Evolutionary conservation across 2,113 vertebrate genomes (phyloP), one percentile per base, ranked within the genome.

Genomic region (Spizaetus ornatus): DNA sequence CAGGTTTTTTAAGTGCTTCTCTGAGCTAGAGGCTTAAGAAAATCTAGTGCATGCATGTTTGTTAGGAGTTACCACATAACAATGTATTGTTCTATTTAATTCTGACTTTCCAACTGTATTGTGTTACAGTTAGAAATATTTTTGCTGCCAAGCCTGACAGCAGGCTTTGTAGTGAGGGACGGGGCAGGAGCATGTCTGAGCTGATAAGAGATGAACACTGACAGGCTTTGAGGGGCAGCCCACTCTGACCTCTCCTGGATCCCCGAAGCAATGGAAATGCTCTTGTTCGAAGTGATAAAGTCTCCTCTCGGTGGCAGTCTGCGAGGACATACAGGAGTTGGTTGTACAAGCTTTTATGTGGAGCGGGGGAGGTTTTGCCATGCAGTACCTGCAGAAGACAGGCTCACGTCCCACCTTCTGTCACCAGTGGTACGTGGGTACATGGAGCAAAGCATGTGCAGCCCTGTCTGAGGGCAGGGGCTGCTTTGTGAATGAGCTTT

Each of bases 371-470:
- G 48, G 58, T 13, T 55, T 72, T 20, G 66, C 29, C 9, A 5
- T 5, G 40, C 4, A 2, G 36, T 14, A 32, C 22, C 27, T 4
- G 3, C 13, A 31, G 76, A 6, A 34, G 38, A 53, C 17, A 16
- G 19, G 65, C 40, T 59, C 20, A 6, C 0, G 16, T 56, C 65
- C 40, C 31, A 4, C 23, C 40, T 80, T 6, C 48, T n/a, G 58
- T n/a, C 58, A 48, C 48, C 67, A 14, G 23, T 2, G 3, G 47
- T n/a, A 23, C 6, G 0, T 9, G 50, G 50, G 58, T 25, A 3
- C n/a, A 1, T 2, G 1, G 14, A 36, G 40, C 2, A 13, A 38
- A 40, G 47, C 34, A 1, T 1, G 4, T 61, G 34, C 40, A 25
- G 48, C 40, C 47, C 48, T 71, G 27, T 18, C 40, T 47, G 73